Percentiles rank a stretch among this genome's conserved stretches.
phyloP scores from a whole-genome alignment of 2,888 invertebrate genomes.

The Masnerella sp. region DNA sequence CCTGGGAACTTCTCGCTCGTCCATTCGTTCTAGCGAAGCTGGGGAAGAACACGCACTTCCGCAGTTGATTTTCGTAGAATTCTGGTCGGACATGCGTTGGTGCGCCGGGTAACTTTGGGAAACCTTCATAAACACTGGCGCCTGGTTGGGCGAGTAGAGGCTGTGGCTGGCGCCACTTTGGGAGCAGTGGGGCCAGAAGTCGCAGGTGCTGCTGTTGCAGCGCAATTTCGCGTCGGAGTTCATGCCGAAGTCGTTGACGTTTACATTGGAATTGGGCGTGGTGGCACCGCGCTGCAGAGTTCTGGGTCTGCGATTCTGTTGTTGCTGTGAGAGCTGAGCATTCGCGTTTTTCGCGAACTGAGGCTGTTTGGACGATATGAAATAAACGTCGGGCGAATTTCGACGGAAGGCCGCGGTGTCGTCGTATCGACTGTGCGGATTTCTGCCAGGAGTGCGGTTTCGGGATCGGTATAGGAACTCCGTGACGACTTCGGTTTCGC shows the following conservation, averaged over 20 bases:
- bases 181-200: slow-evolving; percentile 82
- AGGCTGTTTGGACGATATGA: slow-evolving; percentile 72
- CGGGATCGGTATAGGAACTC: slow-evolving; percentile 80
- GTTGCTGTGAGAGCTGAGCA: slow-evolving; percentile 63
- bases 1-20: slow-evolving; percentile 66
- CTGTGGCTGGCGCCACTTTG: slow-evolving; percentile 79
- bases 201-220: slow-evolving; percentile 80
- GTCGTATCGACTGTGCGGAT: slow-evolving; percentile 77
- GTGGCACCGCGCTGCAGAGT: slow-evolving; percentile 78
- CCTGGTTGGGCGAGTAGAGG: slow-evolving; percentile 70
- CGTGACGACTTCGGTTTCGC: slow-evolving; percentile 80
- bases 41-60: slow-evolving; percentile 75
- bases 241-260: slow-evolving; percentile 66
- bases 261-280: slow-evolving; percentile 74
- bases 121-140: slow-evolving; percentile 76
- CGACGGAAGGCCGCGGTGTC: slow-evolving; percentile 67
- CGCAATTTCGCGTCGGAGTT: slow-evolving; percentile 74
- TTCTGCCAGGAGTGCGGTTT: slow-evolving; percentile 79
- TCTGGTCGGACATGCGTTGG: slow-evolving; percentile 76
- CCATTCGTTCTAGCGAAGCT: slow-evolving; percentile 75
- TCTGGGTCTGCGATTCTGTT: slow-evolving; percentile 74
- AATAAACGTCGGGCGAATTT: slow-evolving; percentile 68
- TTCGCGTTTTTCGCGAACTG: slow-evolving; percentile 61
- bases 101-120: slow-evolving; percentile 80
- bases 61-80: slow-evolving; percentile 61